phyloP scores from a whole-genome alignment of 1,140 invertebrate genomes.

The Pygmarrhopalites habei region DNA sequence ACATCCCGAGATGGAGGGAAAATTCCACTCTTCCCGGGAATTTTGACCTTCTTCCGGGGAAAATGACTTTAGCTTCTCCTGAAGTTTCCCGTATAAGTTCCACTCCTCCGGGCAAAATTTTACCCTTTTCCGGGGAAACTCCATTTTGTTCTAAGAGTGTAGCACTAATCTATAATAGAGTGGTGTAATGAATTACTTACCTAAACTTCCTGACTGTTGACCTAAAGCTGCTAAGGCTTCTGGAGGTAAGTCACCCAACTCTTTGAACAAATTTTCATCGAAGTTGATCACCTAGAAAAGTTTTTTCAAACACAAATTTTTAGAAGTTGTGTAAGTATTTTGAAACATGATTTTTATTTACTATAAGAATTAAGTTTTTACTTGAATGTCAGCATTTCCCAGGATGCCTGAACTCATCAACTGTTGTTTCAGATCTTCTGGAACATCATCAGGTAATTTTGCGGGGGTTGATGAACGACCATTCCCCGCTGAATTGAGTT shows the following conservation, averaged over 20 bases:
- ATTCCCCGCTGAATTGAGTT: conserved; percentile 46
- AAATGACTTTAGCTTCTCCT: too few relatives aligned
- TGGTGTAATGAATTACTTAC: too few relatives aligned
- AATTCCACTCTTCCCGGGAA: too few relatives aligned
- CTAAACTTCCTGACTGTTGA: not conserved
- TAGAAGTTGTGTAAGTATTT: not conserved
- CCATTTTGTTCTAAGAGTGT: too few relatives aligned
- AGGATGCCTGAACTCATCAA: conserved; percentile 74
- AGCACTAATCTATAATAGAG: too few relatives aligned
- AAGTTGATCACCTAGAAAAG: conserved; percentile 57
- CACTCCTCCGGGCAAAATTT: too few relatives aligned
- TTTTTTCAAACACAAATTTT: not conserved
- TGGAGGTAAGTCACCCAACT: conserved; percentile 56
- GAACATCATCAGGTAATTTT: conserved; percentile 71
- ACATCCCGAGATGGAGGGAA: too few relatives aligned
- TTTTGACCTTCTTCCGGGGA: too few relatives aligned
- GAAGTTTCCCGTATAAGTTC: too few relatives aligned
- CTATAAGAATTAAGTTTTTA: conserved; percentile 57
- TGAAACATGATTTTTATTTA: not conserved
- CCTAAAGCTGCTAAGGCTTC: conserved; percentile 51
- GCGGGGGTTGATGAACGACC: conserved; percentile 25
- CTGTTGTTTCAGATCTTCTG: conserved; percentile 72
- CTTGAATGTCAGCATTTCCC: conserved; percentile 75
- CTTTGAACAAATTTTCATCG: conserved; percentile 74
- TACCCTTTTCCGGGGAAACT: too few relatives aligned